Evolutionary conservation across 2,797 vertebrate genomes (phyloP), one percentile per base, ranked within the genome.

Genomic region (Lagodon rhomboides): DNA sequence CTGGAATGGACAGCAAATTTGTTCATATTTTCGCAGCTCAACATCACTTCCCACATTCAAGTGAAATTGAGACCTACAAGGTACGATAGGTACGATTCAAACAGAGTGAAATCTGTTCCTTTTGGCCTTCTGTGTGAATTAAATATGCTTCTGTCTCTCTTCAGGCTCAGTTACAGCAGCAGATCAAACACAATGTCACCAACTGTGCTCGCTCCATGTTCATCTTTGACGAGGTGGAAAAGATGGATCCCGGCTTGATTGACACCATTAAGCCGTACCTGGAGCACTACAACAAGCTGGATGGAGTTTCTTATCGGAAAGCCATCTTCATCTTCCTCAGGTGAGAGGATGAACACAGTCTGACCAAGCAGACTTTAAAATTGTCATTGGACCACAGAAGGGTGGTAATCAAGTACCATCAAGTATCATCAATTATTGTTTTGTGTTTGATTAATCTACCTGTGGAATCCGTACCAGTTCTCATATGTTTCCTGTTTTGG

Each of bases 251-350:
- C 0, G 96, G 96, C 5, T 78, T 99, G 85, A 97, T 97, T 0
- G 97, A 98, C 27, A 94, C 96, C 50, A 98, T 98, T 71, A 97
- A 97, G 73, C 97, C 97, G 0, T 98, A 96, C 73, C 90, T 99
- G 20, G 97, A 97, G 69, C 97, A 96, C 80, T 96, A 97, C 0
- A 95, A 96, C 18, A 94, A 95, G 44, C 83, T 98, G 12, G 95
- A 96, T 0, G 96, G 96, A 0, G 94, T 98, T 44, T 98, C 97
- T 0, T 98, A 97, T 85, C 94, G 92, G 16, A 94, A 94, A 55
- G 96, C 97, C 49, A 96, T 98, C 86, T 99, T 99, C 88, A 95
- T 99, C 87, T 98, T 99, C 80, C 96, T 98, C 93, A 98, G 97
- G 98, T 95, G 49, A 77, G 13, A 49, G 8, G 4, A 44, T 3